These are phyloP conservation scores for Syngnathus floridae DNA, from an alignment of 2,113 vertebrate species.

Conservation along the genomic window DNA sequence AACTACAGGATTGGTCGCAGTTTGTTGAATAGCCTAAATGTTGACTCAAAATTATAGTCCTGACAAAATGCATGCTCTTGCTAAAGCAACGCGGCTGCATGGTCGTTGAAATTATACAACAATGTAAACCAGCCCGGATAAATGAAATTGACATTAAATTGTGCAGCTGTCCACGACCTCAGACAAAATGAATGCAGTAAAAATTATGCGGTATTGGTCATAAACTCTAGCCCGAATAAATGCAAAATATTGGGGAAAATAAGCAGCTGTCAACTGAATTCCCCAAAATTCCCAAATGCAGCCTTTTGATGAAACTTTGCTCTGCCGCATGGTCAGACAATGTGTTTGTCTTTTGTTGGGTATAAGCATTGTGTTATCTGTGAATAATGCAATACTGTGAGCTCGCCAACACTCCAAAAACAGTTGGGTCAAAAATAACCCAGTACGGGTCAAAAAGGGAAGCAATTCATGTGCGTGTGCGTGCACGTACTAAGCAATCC, in stretches of 20 bases:
- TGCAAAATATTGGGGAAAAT: no score
- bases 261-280: no score
- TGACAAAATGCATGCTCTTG: neutral
- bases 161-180: no score
- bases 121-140: neutral
- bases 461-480: no score
- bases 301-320: neutral
- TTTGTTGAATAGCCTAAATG: neutral
- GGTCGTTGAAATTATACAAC: neutral
- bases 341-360: neutral
- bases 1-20: neutral
- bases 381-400: neutral
- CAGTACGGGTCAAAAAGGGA: no score
- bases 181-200: no score
- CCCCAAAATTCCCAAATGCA: no score
- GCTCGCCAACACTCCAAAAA: neutral
- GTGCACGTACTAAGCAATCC: no score
- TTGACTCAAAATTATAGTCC: neutral
- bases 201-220: no score
- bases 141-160: no score
- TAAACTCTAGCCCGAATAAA: no score
- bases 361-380: neutral
- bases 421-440: no score
- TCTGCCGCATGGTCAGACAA: neutral
- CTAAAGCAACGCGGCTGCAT: neutral